Conservation (phyloP, 2,113 vertebrate species). For the Chaetorhynchus papuensis region DNA sequence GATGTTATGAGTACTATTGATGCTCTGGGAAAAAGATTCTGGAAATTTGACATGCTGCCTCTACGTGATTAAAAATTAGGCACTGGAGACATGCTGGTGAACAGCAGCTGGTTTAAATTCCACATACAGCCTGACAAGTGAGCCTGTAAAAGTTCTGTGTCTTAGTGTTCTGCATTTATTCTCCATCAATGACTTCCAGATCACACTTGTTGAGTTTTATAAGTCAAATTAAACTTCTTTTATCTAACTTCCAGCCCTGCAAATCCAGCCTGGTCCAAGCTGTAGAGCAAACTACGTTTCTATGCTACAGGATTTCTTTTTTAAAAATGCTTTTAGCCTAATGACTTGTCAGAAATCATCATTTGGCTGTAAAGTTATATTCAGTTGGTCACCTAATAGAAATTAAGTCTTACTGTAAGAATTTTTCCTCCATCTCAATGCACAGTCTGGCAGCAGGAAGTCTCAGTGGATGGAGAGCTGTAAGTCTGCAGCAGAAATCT, state of each 20-base stretch:
- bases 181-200: conserved; percentile 53
- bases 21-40: conserved; percentile 48
- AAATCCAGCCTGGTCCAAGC: neutral
- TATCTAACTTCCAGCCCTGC: neutral
- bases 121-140: conserved; percentile 5
- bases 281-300: neutral
- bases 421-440: neutral
- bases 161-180: conserved; percentile 27
- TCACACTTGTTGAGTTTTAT: conserved; percentile 36
- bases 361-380: neutral
- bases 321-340: neutral
- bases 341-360: neutral
- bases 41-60: conserved; percentile 31
- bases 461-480: neutral
- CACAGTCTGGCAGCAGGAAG: neutral
- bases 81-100: conserved; percentile 30
- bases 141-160: conserved; percentile 26
- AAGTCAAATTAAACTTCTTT: conserved; percentile 28
- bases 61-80: conserved; percentile 47
- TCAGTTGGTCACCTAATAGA: neutral
- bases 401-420: neutral
- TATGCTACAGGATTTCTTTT: neutral
- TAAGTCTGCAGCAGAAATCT: neutral
- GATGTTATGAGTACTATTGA: neutral
- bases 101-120: conserved; percentile 38